Evolutionary conservation across 2,888 invertebrate species (phyloP).

Genomic region (Calephelis perditalis): DNA sequence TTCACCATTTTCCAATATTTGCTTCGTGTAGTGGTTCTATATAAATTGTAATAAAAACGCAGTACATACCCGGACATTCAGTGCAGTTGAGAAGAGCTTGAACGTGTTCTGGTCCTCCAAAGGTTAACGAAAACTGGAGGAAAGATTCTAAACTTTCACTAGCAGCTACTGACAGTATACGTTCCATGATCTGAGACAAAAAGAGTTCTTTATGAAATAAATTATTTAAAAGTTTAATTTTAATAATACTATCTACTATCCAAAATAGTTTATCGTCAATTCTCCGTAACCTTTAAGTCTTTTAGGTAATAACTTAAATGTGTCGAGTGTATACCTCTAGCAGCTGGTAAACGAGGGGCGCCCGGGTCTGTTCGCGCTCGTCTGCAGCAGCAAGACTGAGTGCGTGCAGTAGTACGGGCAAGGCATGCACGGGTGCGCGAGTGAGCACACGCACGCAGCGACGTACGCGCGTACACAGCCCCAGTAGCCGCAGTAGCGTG

Average conservation of each 20-base stretch:
- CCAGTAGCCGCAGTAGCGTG: conserved; percentile 92
- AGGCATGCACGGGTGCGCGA: conserved; percentile 89
- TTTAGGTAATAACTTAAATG: too few species aligned
- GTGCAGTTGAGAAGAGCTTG: conserved; percentile 89
- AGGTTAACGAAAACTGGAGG: conserved; percentile 90
- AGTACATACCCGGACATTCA: conserved; percentile 78
- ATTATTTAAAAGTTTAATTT: too few species aligned
- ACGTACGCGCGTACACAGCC: conserved; percentile 93
- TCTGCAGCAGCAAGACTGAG: conserved; percentile 81
- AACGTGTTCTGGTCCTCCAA: conserved; percentile 94
- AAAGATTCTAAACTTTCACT: conserved; percentile 90
- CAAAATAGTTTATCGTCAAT: too few species aligned
- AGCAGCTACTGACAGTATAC: conserved; percentile 93
- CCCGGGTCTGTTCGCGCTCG: conserved; percentile 83
- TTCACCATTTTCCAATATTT: too few species aligned
- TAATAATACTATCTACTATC: too few species aligned
- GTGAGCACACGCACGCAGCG: conserved; percentile 93
- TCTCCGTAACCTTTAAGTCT: too few species aligned
- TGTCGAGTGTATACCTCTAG: conserved; percentile 78
- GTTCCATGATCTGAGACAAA: conserved; percentile 90
- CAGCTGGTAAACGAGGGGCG: conserved; percentile 92
- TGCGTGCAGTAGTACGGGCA: conserved; percentile 90
- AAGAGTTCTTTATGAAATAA: not conserved
- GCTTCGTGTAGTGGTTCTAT: not conserved
- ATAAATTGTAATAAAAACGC: not conserved